These are phyloP conservation scores for Entomyzon cyanotis DNA, from an alignment of 2,113 vertebrate genomes.

Conservation along the genomic window DNA sequence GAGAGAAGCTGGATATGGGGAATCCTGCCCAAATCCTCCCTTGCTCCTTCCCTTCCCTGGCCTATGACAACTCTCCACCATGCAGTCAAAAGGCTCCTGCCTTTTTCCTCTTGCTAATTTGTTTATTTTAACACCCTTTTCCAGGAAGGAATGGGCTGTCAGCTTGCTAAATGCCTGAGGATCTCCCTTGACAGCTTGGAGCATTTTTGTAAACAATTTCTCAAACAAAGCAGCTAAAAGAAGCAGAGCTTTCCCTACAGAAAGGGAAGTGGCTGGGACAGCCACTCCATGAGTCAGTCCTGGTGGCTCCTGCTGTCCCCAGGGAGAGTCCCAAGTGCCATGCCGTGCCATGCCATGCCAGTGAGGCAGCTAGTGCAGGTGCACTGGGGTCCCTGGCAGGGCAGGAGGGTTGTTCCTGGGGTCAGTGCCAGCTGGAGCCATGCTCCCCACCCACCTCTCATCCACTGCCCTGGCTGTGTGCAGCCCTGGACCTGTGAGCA, in stretches of 20 bases:
- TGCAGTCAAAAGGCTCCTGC: not conserved
- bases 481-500: not conserved
- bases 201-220: slow-evolving; percentile 56
- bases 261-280: not conserved
- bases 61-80: not conserved
- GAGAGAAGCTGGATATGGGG: not conserved
- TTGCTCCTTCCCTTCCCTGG: not conserved
- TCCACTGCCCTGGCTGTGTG: not conserved
- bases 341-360: not conserved
- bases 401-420: not conserved
- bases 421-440: fast-evolving
- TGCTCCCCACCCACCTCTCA: not conserved
- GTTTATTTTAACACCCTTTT: slow-evolving; percentile 55
- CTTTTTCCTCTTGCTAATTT: slow-evolving; percentile 26
- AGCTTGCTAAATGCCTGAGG: slow-evolving; percentile 19
- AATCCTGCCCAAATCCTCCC: not conserved
- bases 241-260: slow-evolving; percentile 23
- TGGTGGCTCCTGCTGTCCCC: not conserved
- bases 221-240: slow-evolving; percentile 51
- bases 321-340: not conserved
- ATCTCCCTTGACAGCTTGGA: slow-evolving; percentile 47
- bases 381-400: not conserved
- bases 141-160: slow-evolving; percentile 60
- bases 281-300: not conserved
- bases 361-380: not conserved